Evolutionary conservation across 64 coral and sea anemone species (phyloP), one percentile per base, ranked within the genome.

Genomic region (Stichodactyla helianthus): DNA sequence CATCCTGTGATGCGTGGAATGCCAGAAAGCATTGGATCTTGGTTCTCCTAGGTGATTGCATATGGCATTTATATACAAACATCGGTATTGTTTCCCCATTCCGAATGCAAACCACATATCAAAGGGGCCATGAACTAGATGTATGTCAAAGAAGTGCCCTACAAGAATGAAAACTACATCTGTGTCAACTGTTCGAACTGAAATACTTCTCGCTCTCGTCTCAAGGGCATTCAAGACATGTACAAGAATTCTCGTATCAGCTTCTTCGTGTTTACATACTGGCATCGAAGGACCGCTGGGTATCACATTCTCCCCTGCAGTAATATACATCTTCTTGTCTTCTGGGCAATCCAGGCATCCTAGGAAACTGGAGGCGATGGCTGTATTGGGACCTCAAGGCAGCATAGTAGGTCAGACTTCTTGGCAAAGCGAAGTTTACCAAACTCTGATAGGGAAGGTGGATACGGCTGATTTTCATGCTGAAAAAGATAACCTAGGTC

Each of bases 1-100:
- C 77, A 92, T 67, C 90, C 90, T 5, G 85, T 77, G 78, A 91
- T 18, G 91, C 86, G 10, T 88, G 91, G 77, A 92, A 88, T 6
- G 52, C 22, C 10, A 68, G 91, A 89, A 70, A 54, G 63, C 88
- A 85, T 79, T 20, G 11, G 89, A 90, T 82, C 68, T 90, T n/a
- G 50, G 51, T 77, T 78, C 28, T 16, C 89, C 82, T 23, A 70
- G 65, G 10, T 22, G 65, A n/a, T 25, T n/a, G 22, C n/a, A 70
- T 5, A 70, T 70, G 19, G 5, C 65, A 70, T 70, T 23, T 23
- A 70, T 70, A 10, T 70, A 10, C 5, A 8, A 70, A 70, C 20
- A 70, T n/a, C 65, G 65, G 65, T 25, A 70, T 1, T 22, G 19
- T 10, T 70, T 70, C 5, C 65, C n/a, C 22, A 70, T 70, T n/a